phyloP scores from a whole-genome alignment of 2,888 invertebrate species.

The Andrena marginata region DNA sequence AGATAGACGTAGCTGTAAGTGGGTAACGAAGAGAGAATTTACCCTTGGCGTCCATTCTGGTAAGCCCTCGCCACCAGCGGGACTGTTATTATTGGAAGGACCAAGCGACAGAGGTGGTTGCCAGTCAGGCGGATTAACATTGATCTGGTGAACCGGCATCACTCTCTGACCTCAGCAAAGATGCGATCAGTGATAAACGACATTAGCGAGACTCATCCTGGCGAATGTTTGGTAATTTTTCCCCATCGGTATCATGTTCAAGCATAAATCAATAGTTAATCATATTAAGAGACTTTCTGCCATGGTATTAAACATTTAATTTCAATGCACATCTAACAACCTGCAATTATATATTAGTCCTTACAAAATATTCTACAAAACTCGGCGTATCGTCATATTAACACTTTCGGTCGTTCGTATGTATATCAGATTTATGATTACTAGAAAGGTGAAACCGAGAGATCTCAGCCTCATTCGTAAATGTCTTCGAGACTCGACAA shows the following conservation, averaged over 20 bases:
- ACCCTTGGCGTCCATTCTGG: conserved; percentile 82
- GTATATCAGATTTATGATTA: no score
- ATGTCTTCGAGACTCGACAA: not conserved
- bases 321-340: conserved; percentile 44
- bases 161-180: conserved; percentile 68
- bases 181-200: conserved; percentile 61
- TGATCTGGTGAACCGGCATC: conserved; percentile 83
- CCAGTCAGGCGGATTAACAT: conserved; percentile 83
- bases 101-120: conserved; percentile 78
- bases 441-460: no score
- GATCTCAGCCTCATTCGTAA: not conserved
- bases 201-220: conserved; percentile 63
- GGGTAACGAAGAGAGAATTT: conserved; percentile 20
- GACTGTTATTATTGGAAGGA: conserved; percentile 77
- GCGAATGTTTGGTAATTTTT: conserved; percentile 44
- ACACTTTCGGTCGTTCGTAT: no score
- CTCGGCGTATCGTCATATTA: no score
- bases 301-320: conserved; percentile 39
- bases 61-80: conserved; percentile 74
- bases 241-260: conserved; percentile 54
- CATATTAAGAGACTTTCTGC: conserved; percentile 17
- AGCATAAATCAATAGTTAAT: conserved; percentile 35
- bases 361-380: no score
- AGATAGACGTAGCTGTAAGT: not conserved
- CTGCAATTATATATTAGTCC: conserved; percentile 57